Evolutionary conservation across 2,797 vertebrate species (phyloP).

Genomic region (Streptopelia turtur): DNA sequence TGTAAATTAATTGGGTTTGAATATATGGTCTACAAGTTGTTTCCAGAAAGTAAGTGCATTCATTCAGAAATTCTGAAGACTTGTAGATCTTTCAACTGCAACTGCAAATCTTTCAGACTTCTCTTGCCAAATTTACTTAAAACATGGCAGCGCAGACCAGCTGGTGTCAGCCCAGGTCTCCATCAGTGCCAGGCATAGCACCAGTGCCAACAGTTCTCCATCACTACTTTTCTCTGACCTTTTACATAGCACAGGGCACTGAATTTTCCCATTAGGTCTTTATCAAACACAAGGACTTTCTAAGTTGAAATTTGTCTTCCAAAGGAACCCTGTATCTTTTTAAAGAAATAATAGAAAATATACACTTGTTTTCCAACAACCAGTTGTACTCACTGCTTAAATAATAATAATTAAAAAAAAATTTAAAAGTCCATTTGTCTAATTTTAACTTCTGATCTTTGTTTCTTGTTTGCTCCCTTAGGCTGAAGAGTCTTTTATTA

Average conservation of each 20-base stretch:
- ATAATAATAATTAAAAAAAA: background rate
- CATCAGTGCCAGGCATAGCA: background rate
- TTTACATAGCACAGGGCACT: background rate
- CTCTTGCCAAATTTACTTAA: background rate
- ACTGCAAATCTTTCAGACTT: background rate
- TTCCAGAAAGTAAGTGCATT: background rate
- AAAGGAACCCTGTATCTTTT: background rate
- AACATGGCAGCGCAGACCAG: background rate
- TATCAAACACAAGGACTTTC: background rate
- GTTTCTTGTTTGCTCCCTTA: background rate
- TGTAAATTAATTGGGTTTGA: background rate
- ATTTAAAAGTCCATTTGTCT: background rate
- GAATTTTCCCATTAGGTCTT: background rate
- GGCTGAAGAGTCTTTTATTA: background rate
- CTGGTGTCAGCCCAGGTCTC: background rate
- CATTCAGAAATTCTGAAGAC: background rate
- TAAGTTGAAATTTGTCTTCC: background rate
- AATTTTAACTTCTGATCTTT: background rate
- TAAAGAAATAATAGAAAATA: background rate
- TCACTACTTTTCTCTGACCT: background rate
- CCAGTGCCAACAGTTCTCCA: background rate
- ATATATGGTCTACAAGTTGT: background rate
- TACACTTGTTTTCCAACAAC: background rate
- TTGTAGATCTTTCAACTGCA: background rate
- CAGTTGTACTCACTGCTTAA: background rate